phyloP scores from a whole-genome alignment of 2,113 vertebrate species.

The Sitta europaea region DNA sequence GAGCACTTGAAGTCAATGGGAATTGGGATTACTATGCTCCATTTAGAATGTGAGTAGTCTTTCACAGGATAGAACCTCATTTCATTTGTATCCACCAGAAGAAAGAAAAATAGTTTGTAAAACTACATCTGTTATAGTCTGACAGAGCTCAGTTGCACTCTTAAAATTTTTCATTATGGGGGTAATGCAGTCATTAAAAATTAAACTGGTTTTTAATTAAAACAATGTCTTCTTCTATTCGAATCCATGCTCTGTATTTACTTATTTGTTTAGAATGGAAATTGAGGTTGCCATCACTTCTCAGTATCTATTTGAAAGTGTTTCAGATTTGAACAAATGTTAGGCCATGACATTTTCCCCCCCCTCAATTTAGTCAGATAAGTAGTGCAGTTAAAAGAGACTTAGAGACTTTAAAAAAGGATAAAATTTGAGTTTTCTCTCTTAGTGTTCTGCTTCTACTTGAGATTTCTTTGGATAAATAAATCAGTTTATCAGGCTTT shows the following conservation, averaged over 20 bases:
- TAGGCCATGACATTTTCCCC: accelerated
- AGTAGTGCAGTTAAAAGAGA: neutral
- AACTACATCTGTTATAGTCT: neutral
- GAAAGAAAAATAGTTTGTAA: neutral
- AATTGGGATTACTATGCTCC: slow-evolving; percentile 9
- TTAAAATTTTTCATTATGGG: neutral
- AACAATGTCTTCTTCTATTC: neutral
- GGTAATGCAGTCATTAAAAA: neutral
- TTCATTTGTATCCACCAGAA: neutral
- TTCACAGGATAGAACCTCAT: neutral
- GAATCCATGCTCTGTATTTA: neutral
- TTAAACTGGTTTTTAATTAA: neutral
- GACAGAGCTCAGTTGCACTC: neutral
- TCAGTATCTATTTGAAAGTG: neutral
- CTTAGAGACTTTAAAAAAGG: accelerated
- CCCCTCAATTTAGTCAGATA: neutral
- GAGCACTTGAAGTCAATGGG: slow-evolving; percentile 34
- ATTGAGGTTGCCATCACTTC: neutral
- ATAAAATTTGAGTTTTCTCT: neutral
- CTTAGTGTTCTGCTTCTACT: neutral
- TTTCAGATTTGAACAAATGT: neutral
- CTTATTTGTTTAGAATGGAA: neutral
- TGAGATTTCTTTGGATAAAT: neutral
- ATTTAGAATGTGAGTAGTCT: slow-evolving; percentile 1
- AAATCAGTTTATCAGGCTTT: neutral